Evolutionary conservation across 2,797 vertebrate species (phyloP), one percentile per base, ranked within the genome.

Genomic region (Cirrhinus molitorella): DNA sequence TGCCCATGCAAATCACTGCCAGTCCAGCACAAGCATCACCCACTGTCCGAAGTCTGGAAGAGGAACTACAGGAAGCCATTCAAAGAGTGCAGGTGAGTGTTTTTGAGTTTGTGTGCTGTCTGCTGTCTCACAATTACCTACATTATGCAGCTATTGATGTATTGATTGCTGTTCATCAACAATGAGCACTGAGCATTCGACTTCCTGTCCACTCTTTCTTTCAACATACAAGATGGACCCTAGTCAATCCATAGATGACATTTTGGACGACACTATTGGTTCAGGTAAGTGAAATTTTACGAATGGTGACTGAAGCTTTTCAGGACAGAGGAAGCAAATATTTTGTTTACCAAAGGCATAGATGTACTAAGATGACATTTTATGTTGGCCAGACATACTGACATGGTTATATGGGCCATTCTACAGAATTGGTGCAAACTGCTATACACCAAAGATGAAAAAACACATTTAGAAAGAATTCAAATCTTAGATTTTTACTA

Each of bases 1-100:
- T 97, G 89, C 96, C 96, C 21, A 93, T 96, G 89, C 94, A 96
- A 92, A 96, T 97, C 86, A 96, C 96, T 53, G 95, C 95, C 7
- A 93, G 94, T 87, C 94, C 96, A 9, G 90, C 85, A 79, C 93
- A 93, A 83, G 89, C 91, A 49, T 88, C 92, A 14, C 92, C 90
- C 4, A 83, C 85, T 16, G 89, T 92, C 76, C 94, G 94, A 84
- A 97, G 95, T 81, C 93, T 97, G 89, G 97, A 98, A 86, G 96
- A 98, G 80, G 96, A 97, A 73, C 94, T 98, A 6, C 97, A 97
- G 90, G 97, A 97, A 86, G 97, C 97, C 5, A 97, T 97, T 86
- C 96, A 96, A 85, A 96, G 95, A 94, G 97, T 96, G 9, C 96
- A 97, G 95, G 97, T 97, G 79, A 85, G 88, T 78, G 37, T 40